These are phyloP conservation scores for Ageneiosus marmoratus DNA, from an alignment of 2,113 vertebrate species.

Conservation along the genomic window DNA sequence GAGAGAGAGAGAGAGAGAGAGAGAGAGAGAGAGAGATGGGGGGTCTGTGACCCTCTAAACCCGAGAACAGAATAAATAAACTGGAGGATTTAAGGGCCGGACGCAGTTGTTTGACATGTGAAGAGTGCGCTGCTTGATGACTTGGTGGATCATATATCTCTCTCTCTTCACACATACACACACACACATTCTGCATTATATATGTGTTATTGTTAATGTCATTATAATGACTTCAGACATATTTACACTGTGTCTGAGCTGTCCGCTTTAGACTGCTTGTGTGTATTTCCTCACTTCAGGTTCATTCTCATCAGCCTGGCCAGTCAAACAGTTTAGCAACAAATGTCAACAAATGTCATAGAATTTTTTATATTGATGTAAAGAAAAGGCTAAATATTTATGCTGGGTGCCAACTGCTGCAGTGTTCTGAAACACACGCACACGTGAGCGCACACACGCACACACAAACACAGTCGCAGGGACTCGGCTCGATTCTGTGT, in stretches of 20 bases:
- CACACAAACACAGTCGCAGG: not conserved
- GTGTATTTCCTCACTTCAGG: conserved; percentile 8
- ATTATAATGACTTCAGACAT: conserved; percentile 23
- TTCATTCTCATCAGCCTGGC: conserved; percentile 10
- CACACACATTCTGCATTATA: not conserved
- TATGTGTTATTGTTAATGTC: conserved; percentile 37
- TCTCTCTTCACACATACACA: not conserved
- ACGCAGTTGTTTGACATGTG: conserved; percentile 37
- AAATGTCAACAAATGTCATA: conserved; percentile 14
- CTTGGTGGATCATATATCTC: conserved; percentile 16
- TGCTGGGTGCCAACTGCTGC: not conserved
- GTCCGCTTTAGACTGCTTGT: not conserved
- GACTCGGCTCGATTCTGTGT: not conserved
- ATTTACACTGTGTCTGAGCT: conserved; percentile 24
- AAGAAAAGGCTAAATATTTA: conserved; percentile 40
- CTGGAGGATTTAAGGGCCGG: not conserved
- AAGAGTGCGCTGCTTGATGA: conserved; percentile 24
- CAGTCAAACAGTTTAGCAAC: conserved; percentile 40
- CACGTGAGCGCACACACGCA: conserved; percentile 29
- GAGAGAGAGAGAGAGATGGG: no score
- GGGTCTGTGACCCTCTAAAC: conserved; percentile 1
- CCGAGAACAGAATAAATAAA: conserved; percentile 4
- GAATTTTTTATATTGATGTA: conserved; percentile 34
- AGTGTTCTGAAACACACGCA: not conserved
- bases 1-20: no score